Conservation (phyloP, 2,888 invertebrate genomes). For the Apotomis capreana region DNA sequence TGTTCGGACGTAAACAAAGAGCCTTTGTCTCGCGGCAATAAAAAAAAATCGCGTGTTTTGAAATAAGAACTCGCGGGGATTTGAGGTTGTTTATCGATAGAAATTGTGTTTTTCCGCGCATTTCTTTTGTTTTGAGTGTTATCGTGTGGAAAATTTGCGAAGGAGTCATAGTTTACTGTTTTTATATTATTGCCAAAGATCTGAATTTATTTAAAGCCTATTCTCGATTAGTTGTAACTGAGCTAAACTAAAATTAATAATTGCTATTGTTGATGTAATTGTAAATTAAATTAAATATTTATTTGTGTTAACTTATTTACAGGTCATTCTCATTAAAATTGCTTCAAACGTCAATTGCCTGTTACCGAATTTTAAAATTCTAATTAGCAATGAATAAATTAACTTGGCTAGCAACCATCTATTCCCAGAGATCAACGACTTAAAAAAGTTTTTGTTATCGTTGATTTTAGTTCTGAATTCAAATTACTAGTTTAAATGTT, state of each 20-base stretch:
- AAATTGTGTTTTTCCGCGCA: neutral
- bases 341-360: slow-evolving; percentile 6
- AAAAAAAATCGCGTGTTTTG: slow-evolving; percentile 34
- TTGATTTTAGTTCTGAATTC: neutral
- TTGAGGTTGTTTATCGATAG: slow-evolving; percentile 7
- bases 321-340: slow-evolving; percentile 19
- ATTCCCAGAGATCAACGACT: slow-evolving; percentile 30
- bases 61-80: slow-evolving; percentile 36
- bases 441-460: slow-evolving; percentile 13
- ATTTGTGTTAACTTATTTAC: slow-evolving; percentile 35
- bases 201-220: neutral
- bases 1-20: slow-evolving; percentile 55
- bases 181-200: neutral
- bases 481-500: neutral
- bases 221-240: no score
- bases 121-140: neutral
- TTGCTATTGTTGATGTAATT: neutral
- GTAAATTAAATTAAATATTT: slow-evolving; percentile 42
- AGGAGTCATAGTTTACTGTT: neutral
- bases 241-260: neutral
- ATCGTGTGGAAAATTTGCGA: neutral
- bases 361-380: slow-evolving; percentile 29
- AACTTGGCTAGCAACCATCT: slow-evolving; percentile 26
- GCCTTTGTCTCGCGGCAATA: slow-evolving; percentile 46
- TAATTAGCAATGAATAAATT: slow-evolving; percentile 28